phyloP scores from a whole-genome alignment of 2,888 invertebrate species.

The Dryomyza anilis region DNA sequence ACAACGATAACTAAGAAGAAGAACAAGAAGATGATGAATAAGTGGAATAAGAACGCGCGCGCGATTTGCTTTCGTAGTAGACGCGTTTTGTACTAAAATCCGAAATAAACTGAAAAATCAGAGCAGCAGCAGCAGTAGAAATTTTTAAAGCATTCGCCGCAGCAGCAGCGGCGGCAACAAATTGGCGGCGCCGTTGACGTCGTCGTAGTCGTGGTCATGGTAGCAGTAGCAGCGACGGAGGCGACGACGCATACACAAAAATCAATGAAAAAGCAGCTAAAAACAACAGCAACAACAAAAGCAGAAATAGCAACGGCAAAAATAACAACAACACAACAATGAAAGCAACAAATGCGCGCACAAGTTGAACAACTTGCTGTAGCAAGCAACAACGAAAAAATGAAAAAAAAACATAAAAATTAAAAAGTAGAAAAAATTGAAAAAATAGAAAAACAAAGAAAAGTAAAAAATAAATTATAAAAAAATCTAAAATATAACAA shows the following conservation, averaged over 20 bases:
- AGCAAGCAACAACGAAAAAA: not conserved
- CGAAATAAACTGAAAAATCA: constrained; percentile 30
- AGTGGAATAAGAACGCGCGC: not conserved
- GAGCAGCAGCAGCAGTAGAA: constrained; percentile 9
- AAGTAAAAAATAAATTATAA: no score
- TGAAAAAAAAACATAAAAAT: not conserved
- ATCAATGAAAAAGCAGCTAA: not conserved
- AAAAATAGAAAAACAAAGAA: not conserved
- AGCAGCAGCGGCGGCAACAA: not conserved
- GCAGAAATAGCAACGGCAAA: not conserved
- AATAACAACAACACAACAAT: constrained; percentile 3
- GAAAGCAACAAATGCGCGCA: not conserved
- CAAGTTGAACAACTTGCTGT: not conserved
- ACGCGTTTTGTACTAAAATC: constrained; percentile 35
- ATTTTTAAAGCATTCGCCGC: not conserved
- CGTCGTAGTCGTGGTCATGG: not conserved
- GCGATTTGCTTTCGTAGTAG: constrained; percentile 18
- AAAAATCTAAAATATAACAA: no score
- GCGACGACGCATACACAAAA: not conserved
- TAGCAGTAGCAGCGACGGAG: not conserved
- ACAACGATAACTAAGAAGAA: not conserved
- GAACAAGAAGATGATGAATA: not conserved
- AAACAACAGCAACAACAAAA: not conserved
- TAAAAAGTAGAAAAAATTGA: not conserved
- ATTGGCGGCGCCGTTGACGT: no score